A percentile compares a stretch with the other conserved stretches of the same genome.
Evolutionary conservation across 2,888 invertebrate species (phyloP).

Genomic region (Phrixothrix hirtus): DNA sequence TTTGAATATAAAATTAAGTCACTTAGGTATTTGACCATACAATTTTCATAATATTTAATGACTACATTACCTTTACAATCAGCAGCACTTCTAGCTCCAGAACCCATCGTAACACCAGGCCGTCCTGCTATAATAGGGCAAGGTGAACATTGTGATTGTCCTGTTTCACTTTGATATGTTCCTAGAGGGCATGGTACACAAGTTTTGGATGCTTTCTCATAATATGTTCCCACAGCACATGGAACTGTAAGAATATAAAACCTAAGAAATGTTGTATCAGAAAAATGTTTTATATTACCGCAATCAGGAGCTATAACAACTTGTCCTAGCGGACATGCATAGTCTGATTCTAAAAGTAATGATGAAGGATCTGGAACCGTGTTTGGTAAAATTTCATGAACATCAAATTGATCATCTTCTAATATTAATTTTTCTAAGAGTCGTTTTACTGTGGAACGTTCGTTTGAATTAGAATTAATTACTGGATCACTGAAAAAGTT

Average conservation of each 20-base stretch:
- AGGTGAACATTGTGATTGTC: slow-evolving; percentile 83
- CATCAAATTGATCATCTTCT: slow-evolving; percentile 93
- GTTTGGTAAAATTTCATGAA: slow-evolving; percentile 89
- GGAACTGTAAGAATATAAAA: slow-evolving; percentile 64
- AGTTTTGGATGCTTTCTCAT: slow-evolving; percentile 72
- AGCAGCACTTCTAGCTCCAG: slow-evolving; percentile 84
- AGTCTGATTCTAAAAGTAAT: slow-evolving; percentile 83
- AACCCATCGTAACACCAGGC: slow-evolving; percentile 83
- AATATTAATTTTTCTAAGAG: slow-evolving; percentile 87
- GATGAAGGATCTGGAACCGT: slow-evolving; percentile 93
- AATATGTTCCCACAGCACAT: slow-evolving; percentile 89
- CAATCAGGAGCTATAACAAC: slow-evolving; percentile 93
- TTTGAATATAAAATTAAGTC: not conserved
- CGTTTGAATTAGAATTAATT: slow-evolving; percentile 82
- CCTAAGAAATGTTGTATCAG: not conserved
- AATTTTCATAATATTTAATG: too few relatives aligned
- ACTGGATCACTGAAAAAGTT: slow-evolving; percentile 77
- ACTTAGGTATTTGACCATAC: too few relatives aligned
- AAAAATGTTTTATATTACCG: slow-evolving; percentile 60
- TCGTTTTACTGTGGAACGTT: slow-evolving; percentile 80
- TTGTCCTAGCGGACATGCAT: slow-evolving; percentile 90
- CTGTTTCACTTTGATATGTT: slow-evolving; percentile 91
- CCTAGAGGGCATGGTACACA: slow-evolving; percentile 87
- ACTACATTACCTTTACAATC: slow-evolving; percentile 89
- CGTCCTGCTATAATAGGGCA: slow-evolving; percentile 92